These are phyloP conservation scores for Caenorhabditis sp. DNA, from an alignment of 2,888 invertebrate genomes.

Conservation along the genomic window DNA sequence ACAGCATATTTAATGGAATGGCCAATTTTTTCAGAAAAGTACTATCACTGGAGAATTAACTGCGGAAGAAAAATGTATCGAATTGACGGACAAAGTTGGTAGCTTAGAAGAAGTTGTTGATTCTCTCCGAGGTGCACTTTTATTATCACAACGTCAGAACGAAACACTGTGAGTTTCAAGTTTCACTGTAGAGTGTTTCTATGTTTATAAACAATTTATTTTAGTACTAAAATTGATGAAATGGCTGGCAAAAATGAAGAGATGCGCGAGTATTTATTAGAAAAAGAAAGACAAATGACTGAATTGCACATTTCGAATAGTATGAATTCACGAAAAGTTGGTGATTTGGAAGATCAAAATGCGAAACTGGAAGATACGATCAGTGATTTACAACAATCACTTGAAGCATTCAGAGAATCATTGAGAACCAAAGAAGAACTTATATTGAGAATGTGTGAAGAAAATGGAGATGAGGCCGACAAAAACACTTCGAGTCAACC, in stretches of 20 bases:
- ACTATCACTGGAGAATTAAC: slow-evolving; percentile 15
- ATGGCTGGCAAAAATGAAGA: slow-evolving; percentile 45
- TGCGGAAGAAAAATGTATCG: slow-evolving; percentile 58
- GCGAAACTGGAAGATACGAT: slow-evolving; percentile 49
- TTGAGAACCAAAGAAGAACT: slow-evolving; percentile 66
- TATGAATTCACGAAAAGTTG: slow-evolving; percentile 49
- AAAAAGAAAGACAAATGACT: slow-evolving; percentile 54
- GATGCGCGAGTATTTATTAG: slow-evolving; percentile 45
- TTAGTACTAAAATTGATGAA: slow-evolving; percentile 28
- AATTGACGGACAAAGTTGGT: slow-evolving; percentile 60
- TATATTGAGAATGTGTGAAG: slow-evolving; percentile 60
- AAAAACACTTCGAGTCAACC: slow-evolving; percentile 4
- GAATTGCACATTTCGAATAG: slow-evolving; percentile 57
- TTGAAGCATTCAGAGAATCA: slow-evolving; percentile 66
- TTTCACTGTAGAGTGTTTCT: neutral
- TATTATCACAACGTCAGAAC: slow-evolving; percentile 60
- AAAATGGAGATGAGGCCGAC: slow-evolving; percentile 28
- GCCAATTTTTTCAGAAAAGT: slow-evolving; percentile 23
- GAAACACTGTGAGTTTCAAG: slow-evolving; percentile 54
- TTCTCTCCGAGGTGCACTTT: slow-evolving; percentile 52
- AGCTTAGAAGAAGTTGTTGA: slow-evolving; percentile 59
- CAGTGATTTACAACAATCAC: slow-evolving; percentile 45
- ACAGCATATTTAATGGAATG: neutral
- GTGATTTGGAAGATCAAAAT: slow-evolving; percentile 54
- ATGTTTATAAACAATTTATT: neutral